Percentiles rank a stretch among this genome's conserved stretches.
Evolutionary conservation across 2,113 vertebrate species (phyloP).

Genomic region (Hippocampus barbouri): DNA sequence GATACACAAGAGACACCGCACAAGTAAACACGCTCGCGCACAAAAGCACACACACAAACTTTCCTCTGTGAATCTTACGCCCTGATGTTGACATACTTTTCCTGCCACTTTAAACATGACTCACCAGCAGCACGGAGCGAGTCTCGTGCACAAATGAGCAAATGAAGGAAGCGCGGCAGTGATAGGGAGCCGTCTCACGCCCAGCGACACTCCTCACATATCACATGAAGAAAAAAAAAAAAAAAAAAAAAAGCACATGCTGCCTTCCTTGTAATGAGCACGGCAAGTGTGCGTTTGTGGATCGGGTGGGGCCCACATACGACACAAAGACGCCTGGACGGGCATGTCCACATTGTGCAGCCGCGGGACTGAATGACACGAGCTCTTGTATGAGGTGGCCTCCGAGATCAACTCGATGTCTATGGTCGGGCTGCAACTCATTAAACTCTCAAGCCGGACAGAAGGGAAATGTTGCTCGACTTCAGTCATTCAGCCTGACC

Average conservation of each 20-base stretch:
- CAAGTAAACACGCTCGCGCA: conserved; percentile 11
- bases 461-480: background rate
- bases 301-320: background rate
- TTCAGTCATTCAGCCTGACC: conserved; percentile 3
- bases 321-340: background rate
- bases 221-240: background rate
- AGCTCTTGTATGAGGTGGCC: background rate
- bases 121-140: conserved; percentile 24
- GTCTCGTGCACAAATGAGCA: conserved; percentile 17
- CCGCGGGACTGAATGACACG: background rate
- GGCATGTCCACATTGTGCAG: background rate
- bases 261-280: background rate
- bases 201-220: background rate
- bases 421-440: background rate
- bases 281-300: background rate
- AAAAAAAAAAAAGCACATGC: background rate
- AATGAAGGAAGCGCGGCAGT: conserved; percentile 13
- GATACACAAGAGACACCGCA: conserved; percentile 20
- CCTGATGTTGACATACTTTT: conserved; percentile 44
- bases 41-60: conserved; percentile 3
- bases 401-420: background rate
- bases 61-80: conserved; percentile 15
- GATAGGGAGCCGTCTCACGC: conserved; percentile 16
- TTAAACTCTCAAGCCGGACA: background rate
- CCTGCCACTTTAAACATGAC: conserved; percentile 38